Conservation (phyloP, 1,140 invertebrate species). For the Formica selysi region DNA sequence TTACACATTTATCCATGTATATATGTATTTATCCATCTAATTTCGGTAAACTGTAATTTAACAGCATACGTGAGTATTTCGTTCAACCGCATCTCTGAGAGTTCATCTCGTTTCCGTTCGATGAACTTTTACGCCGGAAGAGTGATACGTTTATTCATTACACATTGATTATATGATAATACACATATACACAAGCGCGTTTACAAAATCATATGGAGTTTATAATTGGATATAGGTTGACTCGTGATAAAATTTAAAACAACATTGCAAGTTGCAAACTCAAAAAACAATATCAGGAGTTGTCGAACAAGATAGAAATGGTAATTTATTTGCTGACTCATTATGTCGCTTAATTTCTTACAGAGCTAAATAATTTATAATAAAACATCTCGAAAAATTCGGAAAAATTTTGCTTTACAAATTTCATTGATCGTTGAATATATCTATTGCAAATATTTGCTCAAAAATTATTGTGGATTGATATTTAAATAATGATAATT, state of each 20-base stretch:
- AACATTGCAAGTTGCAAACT: background rate
- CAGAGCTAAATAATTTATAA: constrained; percentile 12
- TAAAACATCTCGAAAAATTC: constrained; percentile 2
- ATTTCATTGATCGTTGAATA: background rate
- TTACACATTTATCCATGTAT: constrained; percentile 54
- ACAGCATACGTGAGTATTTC: constrained; percentile 50
- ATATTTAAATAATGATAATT: background rate
- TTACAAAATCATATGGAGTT: constrained; percentile 21
- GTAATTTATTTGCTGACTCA: background rate
- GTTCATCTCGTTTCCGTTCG: constrained; percentile 52
- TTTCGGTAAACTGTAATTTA: constrained; percentile 62
- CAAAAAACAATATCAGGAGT: background rate
- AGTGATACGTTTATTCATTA: background rate
- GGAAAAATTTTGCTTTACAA: background rate
- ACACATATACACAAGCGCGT: background rate
- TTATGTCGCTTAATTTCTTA: background rate
- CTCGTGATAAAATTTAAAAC: background rate
- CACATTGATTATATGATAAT: background rate
- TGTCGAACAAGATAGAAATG: background rate
- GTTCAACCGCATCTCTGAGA: constrained; percentile 56
- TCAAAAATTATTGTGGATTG: background rate
- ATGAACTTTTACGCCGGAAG: constrained; percentile 22
- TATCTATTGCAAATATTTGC: background rate
- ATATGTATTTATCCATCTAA: constrained; percentile 31
- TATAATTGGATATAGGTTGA: background rate